phyloP scores from a whole-genome alignment of 2,888 invertebrate species.

The Machimus rusticus region DNA sequence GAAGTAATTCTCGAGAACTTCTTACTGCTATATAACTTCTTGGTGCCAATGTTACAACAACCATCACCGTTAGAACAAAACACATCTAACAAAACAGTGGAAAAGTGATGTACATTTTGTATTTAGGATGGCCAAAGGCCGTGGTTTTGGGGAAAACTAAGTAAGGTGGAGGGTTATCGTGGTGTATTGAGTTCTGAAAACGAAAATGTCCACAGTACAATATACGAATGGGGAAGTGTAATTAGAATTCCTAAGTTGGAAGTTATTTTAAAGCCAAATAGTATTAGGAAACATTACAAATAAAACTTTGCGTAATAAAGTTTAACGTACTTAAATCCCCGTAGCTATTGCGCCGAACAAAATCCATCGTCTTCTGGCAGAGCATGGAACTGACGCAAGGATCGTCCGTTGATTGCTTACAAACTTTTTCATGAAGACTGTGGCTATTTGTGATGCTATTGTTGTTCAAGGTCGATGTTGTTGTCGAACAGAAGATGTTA shows the following conservation, averaged over 20 bases:
- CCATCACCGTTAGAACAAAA: not conserved
- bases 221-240: not conserved
- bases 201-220: not conserved
- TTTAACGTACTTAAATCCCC: slow-evolving; percentile 73
- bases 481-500: slow-evolving; percentile 33
- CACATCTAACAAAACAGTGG: not conserved
- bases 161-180: not conserved
- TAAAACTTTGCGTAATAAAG: not conserved
- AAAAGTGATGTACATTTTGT: not conserved
- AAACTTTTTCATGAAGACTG: slow-evolving; percentile 42
- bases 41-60: not conserved
- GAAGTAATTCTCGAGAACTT: not conserved
- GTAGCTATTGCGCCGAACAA: slow-evolving; percentile 76
- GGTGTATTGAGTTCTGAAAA: not conserved
- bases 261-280: not conserved
- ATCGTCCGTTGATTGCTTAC: slow-evolving; percentile 45
- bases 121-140: not conserved
- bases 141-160: not conserved
- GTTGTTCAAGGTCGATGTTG: slow-evolving; percentile 35
- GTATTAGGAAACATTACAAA: not conserved
- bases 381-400: slow-evolving; percentile 48
- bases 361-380: slow-evolving; percentile 68
- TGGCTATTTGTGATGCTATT: slow-evolving; percentile 24
- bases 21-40: not conserved
- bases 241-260: not conserved